Evolutionary conservation across 2,888 invertebrate genomes (phyloP), one percentile per base, ranked within the genome.

Genomic region (Yponomeuta malinellus): DNA sequence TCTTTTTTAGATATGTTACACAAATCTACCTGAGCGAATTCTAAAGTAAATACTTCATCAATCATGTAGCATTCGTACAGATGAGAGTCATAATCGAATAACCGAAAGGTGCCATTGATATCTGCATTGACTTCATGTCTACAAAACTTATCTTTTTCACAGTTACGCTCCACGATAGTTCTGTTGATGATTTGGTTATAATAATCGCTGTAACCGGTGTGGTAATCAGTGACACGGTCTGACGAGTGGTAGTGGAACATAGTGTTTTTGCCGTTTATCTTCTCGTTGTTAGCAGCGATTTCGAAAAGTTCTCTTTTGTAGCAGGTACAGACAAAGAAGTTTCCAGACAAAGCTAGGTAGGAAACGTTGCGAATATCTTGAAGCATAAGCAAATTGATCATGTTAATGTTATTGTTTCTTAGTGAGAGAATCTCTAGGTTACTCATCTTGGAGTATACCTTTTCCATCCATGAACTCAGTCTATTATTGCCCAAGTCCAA

Each of bases 271-370:
- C 4, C 31, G n/a, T 33, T 29, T 29, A 1, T 67, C 1, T 0
- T 37, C 10, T 71, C 10, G 72, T 73, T 71, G 81, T 82, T 73
- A 0, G 77, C 73, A 0, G 86, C 86, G 23, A 85, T 75, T 63
- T 93, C 91, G 59, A 93, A 87, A 10, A 94, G 81, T n/a, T 93
- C 90, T 71, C 92, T 87, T 0, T 93, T 79, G 3, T 89, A 81
- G 72, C 95, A 94, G 70, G 93, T 93, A 76, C 95, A 95, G 0
- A 94, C 83, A 31, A 95, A 90, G 9, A 91, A 90, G 76, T 95
- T 95, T 0, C 86, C 87, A 0, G 93, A 89, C 0, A 95, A 70
- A 0, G 90, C 91, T 0, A 95, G 73, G 71, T 88, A 92, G 0
- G 86, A 78, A 0, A 94, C 72, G 0, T 82, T 75, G 0, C 82